A percentile compares a stretch with the other conserved stretches of the same genome.
Evolutionary conservation across 2,888 invertebrate genomes (phyloP).

Genomic region (Ormyrus pomaceus): DNA sequence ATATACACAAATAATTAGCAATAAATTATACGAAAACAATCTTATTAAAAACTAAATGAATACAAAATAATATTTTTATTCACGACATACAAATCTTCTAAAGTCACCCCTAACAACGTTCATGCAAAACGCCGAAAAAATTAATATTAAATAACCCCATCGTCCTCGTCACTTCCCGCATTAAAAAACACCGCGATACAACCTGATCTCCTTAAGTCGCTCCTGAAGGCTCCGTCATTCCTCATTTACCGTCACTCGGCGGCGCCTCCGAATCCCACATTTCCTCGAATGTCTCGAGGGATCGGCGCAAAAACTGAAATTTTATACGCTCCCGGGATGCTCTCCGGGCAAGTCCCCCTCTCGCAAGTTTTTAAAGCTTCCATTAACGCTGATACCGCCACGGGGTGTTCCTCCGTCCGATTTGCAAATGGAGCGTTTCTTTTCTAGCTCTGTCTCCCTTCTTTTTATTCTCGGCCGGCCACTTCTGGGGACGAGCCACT

Average conservation of each 20-base stretch:
- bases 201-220: not conserved
- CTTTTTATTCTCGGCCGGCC: no score
- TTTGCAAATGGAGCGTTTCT: slow-evolving; percentile 36
- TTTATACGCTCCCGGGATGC: slow-evolving; percentile 54
- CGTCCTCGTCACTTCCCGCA: no score
- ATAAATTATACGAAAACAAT: no score
- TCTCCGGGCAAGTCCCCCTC: slow-evolving; percentile 28
- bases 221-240: slow-evolving; percentile 20
- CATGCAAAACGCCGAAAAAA: no score
- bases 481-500: no score
- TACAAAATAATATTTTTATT: no score
- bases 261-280: not conserved
- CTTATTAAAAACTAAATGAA: no score
- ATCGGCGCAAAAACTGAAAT: slow-evolving; percentile 59
- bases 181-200: no score
- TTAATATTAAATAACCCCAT: no score
- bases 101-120: no score
- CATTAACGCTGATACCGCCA: slow-evolving; percentile 62
- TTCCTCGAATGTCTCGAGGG: slow-evolving; percentile 37
- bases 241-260: slow-evolving; percentile 41
- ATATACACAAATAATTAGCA: no score
- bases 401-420: slow-evolving; percentile 37
- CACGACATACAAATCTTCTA: no score
- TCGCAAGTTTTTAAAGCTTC: slow-evolving; percentile 61
- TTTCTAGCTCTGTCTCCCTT: slow-evolving; percentile 1